Base-by-base conservation (phyloP, 2,113 vertebrate species). In the Pelodiscus sinensis region DNA sequence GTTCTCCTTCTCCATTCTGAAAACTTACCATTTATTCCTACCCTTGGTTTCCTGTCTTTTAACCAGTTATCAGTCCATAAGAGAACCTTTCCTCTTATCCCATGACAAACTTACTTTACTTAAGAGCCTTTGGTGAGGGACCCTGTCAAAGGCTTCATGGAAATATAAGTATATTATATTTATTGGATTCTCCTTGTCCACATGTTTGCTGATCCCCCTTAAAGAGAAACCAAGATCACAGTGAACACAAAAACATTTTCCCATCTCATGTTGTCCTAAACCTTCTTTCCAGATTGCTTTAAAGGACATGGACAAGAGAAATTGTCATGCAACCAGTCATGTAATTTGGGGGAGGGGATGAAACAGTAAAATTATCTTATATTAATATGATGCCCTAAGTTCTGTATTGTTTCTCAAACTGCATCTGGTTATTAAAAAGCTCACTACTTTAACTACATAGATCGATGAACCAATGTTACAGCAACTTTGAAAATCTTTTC, bases 211-310 rank as follows among this genome's bases (percentile, higher is more conserved):
- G 44, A 44, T 44, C 44, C 44, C 44, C 44, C 44, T 44, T 44
- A 44, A 44, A 44, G 44, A 44, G 44, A 35, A 1, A 87, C 0
- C 9, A 6, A 65, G 2, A 52, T 1, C n/a, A 44, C 27, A 58
- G 16, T 81, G 75, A 79, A 57, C 7, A 85, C 22, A 29, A 86
- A 90, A 29, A 18, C 31, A 4, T 27, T 89, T 79, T 73, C n/a
- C 55, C n/a, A 78, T 16, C 25, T 56, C 87, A 58, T 6, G 29
- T 8, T 3, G 11, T 35, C 6, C 52, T 84, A 68, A 68, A 22
- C 3, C 31, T 56, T 89, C 81, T 62, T 89, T 31, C 56, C 13
- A 82, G 9, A 89, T 62, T 1, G 2, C 2, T 29, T 51, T 25
- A 77, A 35, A 0, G 1, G 16, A 62, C 10, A 13, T 29, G 0